phyloP scores from a whole-genome alignment of 2,113 vertebrate species.

The Chaetops frenatus region DNA sequence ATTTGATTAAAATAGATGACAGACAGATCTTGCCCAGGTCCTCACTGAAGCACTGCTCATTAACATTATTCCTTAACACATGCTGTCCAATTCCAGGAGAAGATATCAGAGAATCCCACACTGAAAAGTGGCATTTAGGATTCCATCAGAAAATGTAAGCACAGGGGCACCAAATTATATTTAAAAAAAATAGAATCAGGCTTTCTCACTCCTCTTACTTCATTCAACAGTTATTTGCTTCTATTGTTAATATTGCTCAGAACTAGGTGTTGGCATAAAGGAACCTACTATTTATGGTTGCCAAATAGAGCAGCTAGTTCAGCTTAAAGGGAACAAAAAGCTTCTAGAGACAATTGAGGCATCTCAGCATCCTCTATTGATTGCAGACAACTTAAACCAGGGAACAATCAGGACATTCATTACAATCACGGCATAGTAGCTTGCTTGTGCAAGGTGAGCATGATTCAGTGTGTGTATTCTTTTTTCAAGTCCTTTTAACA shows the following conservation, averaged over 20 bases:
- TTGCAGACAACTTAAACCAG: neutral
- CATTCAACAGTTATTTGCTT: neutral
- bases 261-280: neutral
- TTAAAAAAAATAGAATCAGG: fast-evolving
- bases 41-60: neutral
- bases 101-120: neutral
- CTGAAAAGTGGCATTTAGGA: neutral
- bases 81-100: neutral
- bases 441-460: neutral
- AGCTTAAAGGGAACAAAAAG: neutral
- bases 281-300: neutral
- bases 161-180: neutral
- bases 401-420: neutral
- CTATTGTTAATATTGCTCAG: neutral
- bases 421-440: fast-evolving
- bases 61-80: neutral
- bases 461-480: neutral
- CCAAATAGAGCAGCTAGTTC: neutral
- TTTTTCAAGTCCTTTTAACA: neutral
- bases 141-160: neutral
- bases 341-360: neutral
- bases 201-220: neutral
- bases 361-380: neutral
- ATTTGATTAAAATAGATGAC: neutral
- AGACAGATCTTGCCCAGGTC: neutral